A percentile compares a stretch with the other conserved stretches of the same genome.
These are phyloP conservation scores for Rhynchophorus ferrugineus DNA, from an alignment of 1,140 invertebrate genomes.

Conservation along the genomic window DNA sequence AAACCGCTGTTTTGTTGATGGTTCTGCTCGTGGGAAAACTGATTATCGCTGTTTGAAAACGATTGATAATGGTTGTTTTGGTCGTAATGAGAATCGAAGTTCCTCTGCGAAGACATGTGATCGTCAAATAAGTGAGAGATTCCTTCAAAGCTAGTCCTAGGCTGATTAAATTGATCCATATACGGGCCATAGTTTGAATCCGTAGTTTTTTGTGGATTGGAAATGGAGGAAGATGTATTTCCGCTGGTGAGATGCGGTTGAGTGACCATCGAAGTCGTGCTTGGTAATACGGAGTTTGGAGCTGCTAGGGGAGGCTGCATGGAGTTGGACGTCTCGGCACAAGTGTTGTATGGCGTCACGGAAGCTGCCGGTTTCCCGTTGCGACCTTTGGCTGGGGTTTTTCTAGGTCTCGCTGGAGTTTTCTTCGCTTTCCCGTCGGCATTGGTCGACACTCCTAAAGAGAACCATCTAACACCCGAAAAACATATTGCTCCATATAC, in stretches of 20 bases:
- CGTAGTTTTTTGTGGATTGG: slow-evolving; percentile 4
- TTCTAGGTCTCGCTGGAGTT: slow-evolving; percentile 30
- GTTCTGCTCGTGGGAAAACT: slow-evolving; percentile 2
- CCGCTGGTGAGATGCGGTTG: slow-evolving; percentile 7
- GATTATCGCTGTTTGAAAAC: slow-evolving; percentile 9
- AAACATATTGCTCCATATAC: slow-evolving; percentile 15
- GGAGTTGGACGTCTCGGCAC: slow-evolving; percentile 7
- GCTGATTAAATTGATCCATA: slow-evolving; percentile 19
- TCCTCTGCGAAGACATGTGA: slow-evolving; percentile 15
- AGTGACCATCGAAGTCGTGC: background rate
- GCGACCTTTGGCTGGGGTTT: slow-evolving; percentile 25
- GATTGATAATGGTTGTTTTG: slow-evolving; percentile 22
- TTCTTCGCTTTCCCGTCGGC: slow-evolving; percentile 27
- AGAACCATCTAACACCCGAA: background rate
- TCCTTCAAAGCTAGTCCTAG: slow-evolving; percentile 17
- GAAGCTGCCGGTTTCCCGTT: slow-evolving; percentile 57
- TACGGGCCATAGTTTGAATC: slow-evolving; percentile 16
- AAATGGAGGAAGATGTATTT: slow-evolving; percentile 19
- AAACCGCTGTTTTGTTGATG: background rate
- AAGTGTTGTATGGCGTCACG: slow-evolving; percentile 50
- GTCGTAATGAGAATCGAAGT: slow-evolving; percentile 19
- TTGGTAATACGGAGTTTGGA: background rate
- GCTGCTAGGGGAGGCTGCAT: slow-evolving; percentile 3
- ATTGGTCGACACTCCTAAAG: slow-evolving; percentile 4
- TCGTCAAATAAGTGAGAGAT: slow-evolving; percentile 23